Evolutionary conservation across 2,797 vertebrate species (phyloP).

Genomic region (Sebastolobus alascanus): DNA sequence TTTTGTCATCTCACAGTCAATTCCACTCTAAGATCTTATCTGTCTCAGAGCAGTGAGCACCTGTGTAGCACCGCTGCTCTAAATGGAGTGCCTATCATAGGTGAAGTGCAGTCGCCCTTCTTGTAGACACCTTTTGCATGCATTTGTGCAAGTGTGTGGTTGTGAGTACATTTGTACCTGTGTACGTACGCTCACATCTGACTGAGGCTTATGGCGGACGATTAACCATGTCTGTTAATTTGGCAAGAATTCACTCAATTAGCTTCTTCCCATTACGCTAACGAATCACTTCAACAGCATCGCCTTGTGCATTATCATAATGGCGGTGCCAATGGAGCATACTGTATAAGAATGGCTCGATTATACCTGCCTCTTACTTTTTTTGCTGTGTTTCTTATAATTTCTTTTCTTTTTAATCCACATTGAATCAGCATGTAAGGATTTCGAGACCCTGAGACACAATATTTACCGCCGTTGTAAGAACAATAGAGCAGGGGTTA

Average conservation of each 20-base stretch:
- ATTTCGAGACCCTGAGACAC: constrained; percentile 21
- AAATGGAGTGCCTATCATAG: constrained; percentile 51
- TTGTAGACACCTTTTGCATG: constrained; percentile 12
- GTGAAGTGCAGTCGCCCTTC: constrained; percentile 36
- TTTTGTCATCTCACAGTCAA: constrained; percentile 47
- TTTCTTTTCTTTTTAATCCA: constrained; percentile 32
- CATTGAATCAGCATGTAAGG: constrained; percentile 15
- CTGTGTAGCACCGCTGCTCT: constrained; percentile 35
- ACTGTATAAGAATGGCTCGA: constrained; percentile 54
- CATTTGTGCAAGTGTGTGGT: constrained; percentile 10
- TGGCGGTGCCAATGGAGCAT: constrained; percentile 67
- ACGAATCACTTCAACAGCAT: constrained; percentile 73
- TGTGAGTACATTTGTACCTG: constrained; percentile 28
- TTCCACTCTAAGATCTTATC: constrained; percentile 57
- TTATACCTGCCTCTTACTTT: constrained; percentile 22
- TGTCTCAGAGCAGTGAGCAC: constrained; percentile 52
- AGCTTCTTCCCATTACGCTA: constrained; percentile 73
- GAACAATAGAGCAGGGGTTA: constrained; percentile 48
- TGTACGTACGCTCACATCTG: constrained; percentile 32
- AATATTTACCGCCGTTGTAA: constrained; percentile 17
- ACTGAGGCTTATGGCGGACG: constrained; percentile 47
- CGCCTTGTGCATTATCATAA: constrained; percentile 74
- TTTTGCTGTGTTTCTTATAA: not conserved
- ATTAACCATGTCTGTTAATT: constrained; percentile 70
- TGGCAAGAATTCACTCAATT: constrained; percentile 78